Percentiles rank a stretch among this genome's conserved stretches.
These are phyloP conservation scores for Apostichopus parvimensis DNA, from an alignment of 35 echinoderm and acorn worm genomes.

Conservation along the genomic window DNA sequence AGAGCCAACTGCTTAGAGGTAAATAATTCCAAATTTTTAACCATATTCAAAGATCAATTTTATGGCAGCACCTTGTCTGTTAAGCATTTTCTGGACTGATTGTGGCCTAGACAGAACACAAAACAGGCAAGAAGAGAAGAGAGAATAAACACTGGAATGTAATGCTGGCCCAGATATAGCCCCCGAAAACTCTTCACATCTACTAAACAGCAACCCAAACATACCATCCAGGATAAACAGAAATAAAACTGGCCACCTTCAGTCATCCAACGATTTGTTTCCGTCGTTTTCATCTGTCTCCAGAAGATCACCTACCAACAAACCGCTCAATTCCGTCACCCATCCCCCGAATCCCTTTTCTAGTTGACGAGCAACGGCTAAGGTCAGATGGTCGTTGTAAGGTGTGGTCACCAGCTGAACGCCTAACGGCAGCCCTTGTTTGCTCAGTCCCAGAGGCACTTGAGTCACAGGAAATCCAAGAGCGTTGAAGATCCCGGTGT, in stretches of 20 bases:
- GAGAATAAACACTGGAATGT: neutral
- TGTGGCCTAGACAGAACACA: neutral
- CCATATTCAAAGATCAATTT: no score
- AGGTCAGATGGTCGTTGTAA: constrained; percentile 81
- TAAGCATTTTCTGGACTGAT: no score
- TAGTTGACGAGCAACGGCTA: constrained; percentile 87
- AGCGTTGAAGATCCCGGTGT: constrained; percentile 89
- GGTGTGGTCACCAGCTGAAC: constrained; percentile 84
- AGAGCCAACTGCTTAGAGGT: no score
- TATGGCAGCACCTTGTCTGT: no score
- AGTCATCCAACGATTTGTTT: neutral
- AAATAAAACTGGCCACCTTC: neutral
- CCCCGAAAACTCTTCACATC: neutral
- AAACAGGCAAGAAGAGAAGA: neutral
- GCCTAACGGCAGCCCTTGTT: constrained; percentile 79
- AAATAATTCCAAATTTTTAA: no score
- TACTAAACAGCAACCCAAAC: no score
- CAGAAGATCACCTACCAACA: neutral
- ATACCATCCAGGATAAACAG: no score
- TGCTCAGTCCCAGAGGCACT: constrained; percentile 87
- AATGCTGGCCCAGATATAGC: neutral
- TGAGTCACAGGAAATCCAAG: constrained; percentile 87
- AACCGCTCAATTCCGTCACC: constrained; percentile 61
- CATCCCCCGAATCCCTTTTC: constrained; percentile 94
- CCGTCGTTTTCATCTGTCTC: neutral